Base-by-base conservation (phyloP, 2,888 invertebrate species). In the Marronus borbonicus region DNA sequence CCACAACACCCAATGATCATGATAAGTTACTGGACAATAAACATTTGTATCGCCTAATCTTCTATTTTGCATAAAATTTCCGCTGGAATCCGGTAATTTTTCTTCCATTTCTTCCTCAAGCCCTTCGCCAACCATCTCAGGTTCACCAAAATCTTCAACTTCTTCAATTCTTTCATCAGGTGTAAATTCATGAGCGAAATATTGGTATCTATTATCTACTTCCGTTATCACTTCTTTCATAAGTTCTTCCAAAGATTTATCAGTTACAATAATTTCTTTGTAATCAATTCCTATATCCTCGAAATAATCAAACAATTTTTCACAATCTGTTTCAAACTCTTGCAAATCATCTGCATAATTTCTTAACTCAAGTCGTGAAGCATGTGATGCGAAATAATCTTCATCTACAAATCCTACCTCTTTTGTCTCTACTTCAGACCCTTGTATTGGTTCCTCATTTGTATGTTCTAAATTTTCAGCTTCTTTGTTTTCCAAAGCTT, bases 1-100 rank as follows among this genome's bases (percentile, higher is more conserved):
- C 91, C 93, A 92, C 24, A 93, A 84, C 10, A 92, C 88, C 60
- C 89, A 88, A 81, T 91, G 84, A 58, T 91, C 88, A 76, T 87
- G 86, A 83, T 90, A 91, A n/a, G 91, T 88, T 49, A 93, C 89
- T 0, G 94, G 93, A 83, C 94, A 94, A 83, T 90, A 93, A 81
- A 89, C 83, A 80, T 88, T 88, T 1, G 91, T 92, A 84, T 92
- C 91, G n/a, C 93, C 92, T 76, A 91, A 89, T 78, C 87, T 87
- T 72, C 89, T 85, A 58, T 86, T 86, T 75, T 82, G 80, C 31
- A 81, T 82, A 68, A 85, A 85, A 39, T 64, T 80, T 58, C 80
- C 81, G 60, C 78, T 78, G 65, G 78, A 79, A 76, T 77, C 79
- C 12, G 76, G 80, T 50, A 87, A 20, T 44, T 44, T 60, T 14